phyloP scores from a whole-genome alignment of 2,113 vertebrate genomes.

The Salvelinus fontinalis region DNA sequence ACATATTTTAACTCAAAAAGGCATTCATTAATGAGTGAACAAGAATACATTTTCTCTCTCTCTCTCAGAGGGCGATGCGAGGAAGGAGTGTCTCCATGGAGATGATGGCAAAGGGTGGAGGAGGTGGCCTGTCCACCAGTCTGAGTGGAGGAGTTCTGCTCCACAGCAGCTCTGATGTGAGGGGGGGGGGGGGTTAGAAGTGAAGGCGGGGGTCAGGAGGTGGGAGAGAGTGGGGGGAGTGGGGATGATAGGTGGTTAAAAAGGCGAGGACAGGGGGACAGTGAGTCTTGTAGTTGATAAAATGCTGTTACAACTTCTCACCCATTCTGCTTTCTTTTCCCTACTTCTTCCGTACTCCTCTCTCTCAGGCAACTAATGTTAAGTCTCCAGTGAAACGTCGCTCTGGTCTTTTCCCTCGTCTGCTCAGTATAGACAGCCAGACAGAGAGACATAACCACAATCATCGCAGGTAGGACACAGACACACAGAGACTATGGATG shows the following conservation, averaged over 20 bases:
- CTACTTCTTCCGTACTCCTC: conserved; percentile 66
- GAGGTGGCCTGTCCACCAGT: conserved; percentile 80
- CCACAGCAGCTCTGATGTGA: conserved; percentile 84
- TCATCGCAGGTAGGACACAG: conserved; percentile 74
- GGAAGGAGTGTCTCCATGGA: conserved; percentile 97
- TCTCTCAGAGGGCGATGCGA: conserved; percentile 86
- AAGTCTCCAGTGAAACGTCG: conserved; percentile 91
- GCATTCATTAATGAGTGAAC: background rate
- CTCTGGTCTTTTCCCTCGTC: conserved; percentile 88
- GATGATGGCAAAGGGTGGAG: conserved; percentile 79
- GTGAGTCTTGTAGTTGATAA: too few relatives aligned
- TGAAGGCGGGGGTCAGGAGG: background rate
- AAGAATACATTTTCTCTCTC: background rate
- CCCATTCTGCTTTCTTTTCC: background rate
- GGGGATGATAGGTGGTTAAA: too few relatives aligned
- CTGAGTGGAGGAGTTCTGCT: conserved; percentile 85
- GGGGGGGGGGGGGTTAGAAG: conserved; percentile 17
- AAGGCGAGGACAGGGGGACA: too few relatives aligned
- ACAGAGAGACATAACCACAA: conserved; percentile 73
- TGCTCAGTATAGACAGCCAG: conserved; percentile 87
- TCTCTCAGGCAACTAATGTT: conserved; percentile 18
- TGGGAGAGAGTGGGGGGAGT: background rate
- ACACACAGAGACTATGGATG: background rate
- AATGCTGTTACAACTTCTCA: background rate
- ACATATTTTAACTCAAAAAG: background rate